These are phyloP conservation scores for Athalia rosae DNA, from an alignment of 2,888 invertebrate genomes.

Conservation along the genomic window DNA sequence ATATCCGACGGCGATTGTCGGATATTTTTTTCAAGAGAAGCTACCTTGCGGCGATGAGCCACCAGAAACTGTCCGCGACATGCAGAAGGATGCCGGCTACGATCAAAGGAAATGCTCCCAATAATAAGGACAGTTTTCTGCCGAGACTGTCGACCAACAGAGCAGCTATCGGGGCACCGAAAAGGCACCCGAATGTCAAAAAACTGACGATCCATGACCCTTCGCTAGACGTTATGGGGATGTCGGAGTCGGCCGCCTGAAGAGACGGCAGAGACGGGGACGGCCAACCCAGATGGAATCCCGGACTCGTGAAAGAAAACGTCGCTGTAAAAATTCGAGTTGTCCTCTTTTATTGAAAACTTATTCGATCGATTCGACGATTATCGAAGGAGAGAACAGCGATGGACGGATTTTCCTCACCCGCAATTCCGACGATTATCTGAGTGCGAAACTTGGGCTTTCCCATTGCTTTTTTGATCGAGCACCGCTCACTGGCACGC, in stretches of 20 bases:
- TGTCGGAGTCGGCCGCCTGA: neutral
- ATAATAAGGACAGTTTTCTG: conserved; percentile 53
- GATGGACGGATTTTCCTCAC: neutral
- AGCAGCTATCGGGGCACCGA: conserved; percentile 50
- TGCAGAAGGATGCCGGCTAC: conserved; percentile 50
- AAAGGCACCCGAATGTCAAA: conserved; percentile 46
- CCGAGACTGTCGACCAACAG: conserved; percentile 51
- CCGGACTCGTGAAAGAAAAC: conserved; percentile 44
- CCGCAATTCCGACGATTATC: conserved; percentile 24
- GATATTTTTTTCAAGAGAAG: conserved; percentile 35
- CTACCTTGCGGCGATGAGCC: conserved; percentile 48
- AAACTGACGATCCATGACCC: conserved; percentile 50
- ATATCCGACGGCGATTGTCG: neutral
- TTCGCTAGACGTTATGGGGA: conserved; percentile 44
- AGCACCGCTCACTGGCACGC: too few relatives aligned
- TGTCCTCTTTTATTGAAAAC: neutral
- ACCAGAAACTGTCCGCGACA: conserved; percentile 42
- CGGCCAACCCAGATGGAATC: conserved; percentile 50
- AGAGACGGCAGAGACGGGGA: conserved; percentile 43
- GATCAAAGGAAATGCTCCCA: conserved; percentile 45
- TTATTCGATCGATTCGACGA: neutral
- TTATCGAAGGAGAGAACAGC: neutral
- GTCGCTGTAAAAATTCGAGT: neutral
- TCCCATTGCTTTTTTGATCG: neutral
- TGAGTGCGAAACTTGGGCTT: neutral